Percentiles rank a stretch among this genome's conserved stretches.
These are phyloP conservation scores for Drosophila watanabei DNA, from an alignment of 1,140 invertebrate species.

Conservation along the genomic window DNA sequence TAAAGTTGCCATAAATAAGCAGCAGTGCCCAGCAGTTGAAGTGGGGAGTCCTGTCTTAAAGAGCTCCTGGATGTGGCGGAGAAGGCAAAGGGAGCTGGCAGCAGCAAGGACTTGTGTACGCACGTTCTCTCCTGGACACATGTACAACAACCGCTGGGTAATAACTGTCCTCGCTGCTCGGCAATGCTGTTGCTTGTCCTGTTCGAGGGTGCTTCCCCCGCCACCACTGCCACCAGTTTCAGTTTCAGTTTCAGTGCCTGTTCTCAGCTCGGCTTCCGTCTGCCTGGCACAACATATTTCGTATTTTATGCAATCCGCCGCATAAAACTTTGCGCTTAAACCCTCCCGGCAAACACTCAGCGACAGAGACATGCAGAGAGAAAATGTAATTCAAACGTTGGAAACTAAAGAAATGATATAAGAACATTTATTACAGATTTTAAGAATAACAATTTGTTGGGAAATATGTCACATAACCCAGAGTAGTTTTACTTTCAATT, in stretches of 20 bases:
- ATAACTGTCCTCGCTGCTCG: constrained; percentile 51
- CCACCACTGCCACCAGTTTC: constrained; percentile 9
- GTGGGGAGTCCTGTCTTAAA: constrained; percentile 30
- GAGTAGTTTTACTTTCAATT: background rate
- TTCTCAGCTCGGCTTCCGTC: constrained; percentile 22
- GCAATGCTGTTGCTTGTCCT: constrained; percentile 38
- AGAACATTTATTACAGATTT: background rate
- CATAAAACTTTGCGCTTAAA: constrained; percentile 72
- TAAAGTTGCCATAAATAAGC: constrained; percentile 82
- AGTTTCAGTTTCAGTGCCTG: constrained; percentile 46
- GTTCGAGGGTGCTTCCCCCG: constrained; percentile 13
- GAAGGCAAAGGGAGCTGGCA: constrained; percentile 4
- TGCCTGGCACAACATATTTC: constrained; percentile 62
- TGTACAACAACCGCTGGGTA: constrained; percentile 56
- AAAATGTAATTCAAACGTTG: background rate
- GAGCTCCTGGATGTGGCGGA: constrained; percentile 1
- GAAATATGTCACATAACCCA: background rate
- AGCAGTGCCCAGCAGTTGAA: constrained; percentile 24
- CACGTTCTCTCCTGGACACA: constrained; percentile 48
- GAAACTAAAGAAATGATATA: too few relatives aligned
- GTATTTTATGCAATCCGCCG: constrained; percentile 73
- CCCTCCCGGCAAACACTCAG: constrained; percentile 23
- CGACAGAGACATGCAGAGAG: background rate
- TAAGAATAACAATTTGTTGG: too few relatives aligned
- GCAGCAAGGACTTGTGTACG: constrained; percentile 37